phyloP scores from a whole-genome alignment of 2,888 invertebrate species.

The Nephrocerus scutellatus region DNA sequence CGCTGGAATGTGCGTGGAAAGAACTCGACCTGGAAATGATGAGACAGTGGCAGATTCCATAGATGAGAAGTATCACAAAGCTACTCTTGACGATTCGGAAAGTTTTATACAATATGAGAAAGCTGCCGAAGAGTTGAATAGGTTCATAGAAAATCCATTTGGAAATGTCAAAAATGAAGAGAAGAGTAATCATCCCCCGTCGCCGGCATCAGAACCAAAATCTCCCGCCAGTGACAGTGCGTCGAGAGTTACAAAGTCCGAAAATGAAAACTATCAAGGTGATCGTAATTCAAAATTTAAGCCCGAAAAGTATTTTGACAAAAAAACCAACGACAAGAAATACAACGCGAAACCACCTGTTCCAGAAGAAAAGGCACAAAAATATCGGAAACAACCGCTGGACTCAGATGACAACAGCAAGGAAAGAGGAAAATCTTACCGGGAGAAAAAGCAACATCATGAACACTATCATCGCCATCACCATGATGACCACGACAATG shows the following conservation, averaged over 20 bases:
- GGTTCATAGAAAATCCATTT: slow-evolving; percentile 15
- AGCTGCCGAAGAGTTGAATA: slow-evolving; percentile 26
- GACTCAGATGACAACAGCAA: slow-evolving; percentile 10
- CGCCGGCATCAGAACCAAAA: neutral
- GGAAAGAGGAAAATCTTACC: slow-evolving; percentile 14
- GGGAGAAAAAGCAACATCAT: slow-evolving; percentile 7
- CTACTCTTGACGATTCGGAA: slow-evolving; percentile 28
- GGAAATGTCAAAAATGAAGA: slow-evolving; percentile 8
- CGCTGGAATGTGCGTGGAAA: slow-evolving; percentile 37
- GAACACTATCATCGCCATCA: slow-evolving; percentile 11
- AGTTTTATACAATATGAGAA: slow-evolving; percentile 29
- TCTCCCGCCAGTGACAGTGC: neutral
- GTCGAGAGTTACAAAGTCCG: neutral
- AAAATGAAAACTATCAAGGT: slow-evolving; percentile 7
- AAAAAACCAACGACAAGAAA: slow-evolving; percentile 7
- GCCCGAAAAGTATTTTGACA: neutral
- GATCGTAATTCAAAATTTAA: slow-evolving; percentile 1
- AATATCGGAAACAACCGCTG: slow-evolving; percentile 4
- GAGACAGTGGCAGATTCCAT: slow-evolving; percentile 28
- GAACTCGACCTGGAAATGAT: slow-evolving; percentile 20
- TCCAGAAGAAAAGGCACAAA: neutral
- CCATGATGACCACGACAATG: slow-evolving; percentile 13
- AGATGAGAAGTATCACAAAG: slow-evolving; percentile 26
- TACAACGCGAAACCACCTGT: neutral
- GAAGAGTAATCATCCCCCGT: neutral